Evolutionary conservation across 2,113 vertebrate species (phyloP).

Genomic region (Cochlearius cochlearius): DNA sequence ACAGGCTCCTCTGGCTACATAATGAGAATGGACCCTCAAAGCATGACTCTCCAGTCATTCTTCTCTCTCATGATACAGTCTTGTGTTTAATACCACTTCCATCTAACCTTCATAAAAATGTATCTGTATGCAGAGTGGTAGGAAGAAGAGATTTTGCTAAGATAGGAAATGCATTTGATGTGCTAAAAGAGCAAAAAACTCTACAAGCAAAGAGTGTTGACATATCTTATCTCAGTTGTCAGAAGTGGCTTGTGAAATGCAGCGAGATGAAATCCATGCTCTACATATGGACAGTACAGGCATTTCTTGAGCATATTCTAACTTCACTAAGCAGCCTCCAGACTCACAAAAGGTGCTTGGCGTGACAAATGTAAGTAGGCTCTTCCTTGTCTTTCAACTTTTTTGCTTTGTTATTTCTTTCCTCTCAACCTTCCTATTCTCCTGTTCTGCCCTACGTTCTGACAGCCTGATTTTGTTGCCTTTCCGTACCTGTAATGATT

Average conservation of each 20-base stretch:
- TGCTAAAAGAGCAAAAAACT: slow-evolving; percentile 50
- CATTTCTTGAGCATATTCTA: slow-evolving; percentile 15
- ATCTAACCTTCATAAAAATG: background rate
- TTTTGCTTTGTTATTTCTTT: background rate
- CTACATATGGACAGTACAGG: background rate
- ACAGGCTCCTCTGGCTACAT: background rate
- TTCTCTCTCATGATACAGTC: background rate
- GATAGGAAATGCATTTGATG: slow-evolving; percentile 9
- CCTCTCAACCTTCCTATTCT: background rate
- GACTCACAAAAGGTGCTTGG: background rate
- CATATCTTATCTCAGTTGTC: slow-evolving; percentile 62
- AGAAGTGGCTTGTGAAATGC: slow-evolving; percentile 54
- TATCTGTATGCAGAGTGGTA: background rate
- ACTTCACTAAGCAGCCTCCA: background rate
- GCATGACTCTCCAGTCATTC: too few relatives aligned
- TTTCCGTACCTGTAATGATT: background rate
- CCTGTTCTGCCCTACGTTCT: background rate
- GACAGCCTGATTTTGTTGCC: background rate
- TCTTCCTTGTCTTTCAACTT: background rate
- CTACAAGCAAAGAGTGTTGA: slow-evolving; percentile 37
- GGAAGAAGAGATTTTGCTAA: background rate
- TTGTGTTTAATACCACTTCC: background rate
- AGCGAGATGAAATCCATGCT: slow-evolving; percentile 48
- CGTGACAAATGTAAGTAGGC: background rate
- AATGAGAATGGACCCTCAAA: background rate